Evolutionary conservation across 2,113 vertebrate species (phyloP).

Genomic region (Chrysochloris asiatica): DNA sequence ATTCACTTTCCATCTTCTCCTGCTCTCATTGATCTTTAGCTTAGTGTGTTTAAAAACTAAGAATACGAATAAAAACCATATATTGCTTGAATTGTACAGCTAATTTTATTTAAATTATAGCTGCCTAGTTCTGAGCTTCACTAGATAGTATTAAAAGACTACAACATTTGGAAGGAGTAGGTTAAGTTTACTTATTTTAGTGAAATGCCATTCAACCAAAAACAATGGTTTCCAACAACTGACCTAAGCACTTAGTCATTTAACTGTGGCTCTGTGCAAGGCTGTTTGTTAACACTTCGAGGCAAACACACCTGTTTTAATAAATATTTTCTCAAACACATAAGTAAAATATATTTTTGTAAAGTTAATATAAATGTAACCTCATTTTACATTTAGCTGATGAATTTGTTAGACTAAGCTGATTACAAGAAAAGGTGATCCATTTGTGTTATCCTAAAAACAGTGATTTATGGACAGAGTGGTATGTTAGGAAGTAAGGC

Average conservation of each 20-base stretch:
- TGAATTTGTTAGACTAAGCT: background rate
- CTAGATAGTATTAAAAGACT: slow-evolving; percentile 57
- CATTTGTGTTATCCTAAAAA: background rate
- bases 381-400: background rate
- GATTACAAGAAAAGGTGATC: background rate
- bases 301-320: slow-evolving; percentile 64
- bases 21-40: slow-evolving; percentile 1
- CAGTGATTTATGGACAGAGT: background rate
- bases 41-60: slow-evolving; percentile 56
- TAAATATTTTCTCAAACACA: slow-evolving; percentile 70
- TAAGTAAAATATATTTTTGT: background rate
- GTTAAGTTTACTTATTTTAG: slow-evolving; percentile 70
- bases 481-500: background rate
- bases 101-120: slow-evolving; percentile 63
- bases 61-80: slow-evolving; percentile 42
- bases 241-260: slow-evolving; percentile 71
- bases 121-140: slow-evolving; percentile 56
- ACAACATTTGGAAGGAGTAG: slow-evolving; percentile 53
- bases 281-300: slow-evolving; percentile 57
- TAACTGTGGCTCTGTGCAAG: slow-evolving; percentile 62
- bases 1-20: slow-evolving; percentile 10
- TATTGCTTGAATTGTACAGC: slow-evolving; percentile 43
- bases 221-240: slow-evolving; percentile 67
- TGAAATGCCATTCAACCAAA: slow-evolving; percentile 65
- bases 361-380: slow-evolving; percentile 34